Evolutionary conservation across 2,888 invertebrate species (phyloP), one percentile per base, ranked within the genome.

Genomic region (Machimus atricapillus): DNA sequence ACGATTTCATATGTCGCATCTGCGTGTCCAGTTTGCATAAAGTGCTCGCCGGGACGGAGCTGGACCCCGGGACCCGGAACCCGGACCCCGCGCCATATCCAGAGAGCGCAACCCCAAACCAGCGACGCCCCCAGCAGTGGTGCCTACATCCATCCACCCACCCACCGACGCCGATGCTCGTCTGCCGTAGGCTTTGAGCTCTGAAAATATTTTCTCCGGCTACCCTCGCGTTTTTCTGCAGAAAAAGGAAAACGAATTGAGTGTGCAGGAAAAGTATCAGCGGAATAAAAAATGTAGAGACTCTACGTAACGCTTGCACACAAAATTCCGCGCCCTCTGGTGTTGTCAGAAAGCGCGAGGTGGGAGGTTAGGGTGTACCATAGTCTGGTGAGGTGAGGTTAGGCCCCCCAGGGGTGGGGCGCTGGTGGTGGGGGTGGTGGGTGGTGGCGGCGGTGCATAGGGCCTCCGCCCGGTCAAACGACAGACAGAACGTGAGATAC

Each of bases 251-350:
- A 85, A 85, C 85, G 85, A 85, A 85, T 85, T 85, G 85, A 85
- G 85, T 85, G 87, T 83, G 86, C 87, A 87, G 87, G 86, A 87
- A 87, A 87, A 87, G 86, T 86, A 86, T 87, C 86, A 77, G 79
- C 37, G 85, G 78, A 78, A 78, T 78, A 87, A 87, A 86, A 82
- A 74, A 83, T 56, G 43, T 85, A 46, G 85, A 74, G 73, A 85
- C 85, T 87, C 82, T 86, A 77, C 87, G 88, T 77, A 88, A 85
- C 87, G 88, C 85, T 88, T 87, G 86, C 88, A 88, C 87, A 87
- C 85, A 87, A 88, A 85, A 88, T 88, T 88, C 86, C 87, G 85
- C 87, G 79, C 85, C 88, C 87, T 88, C 85, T 88, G 85, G 85
- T 87, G 88, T 86, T 86, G 82, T 88, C 87, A 87, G 79, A 86